Conservation (phyloP, 2,888 invertebrate species). For the Epinotia brunnichana region DNA sequence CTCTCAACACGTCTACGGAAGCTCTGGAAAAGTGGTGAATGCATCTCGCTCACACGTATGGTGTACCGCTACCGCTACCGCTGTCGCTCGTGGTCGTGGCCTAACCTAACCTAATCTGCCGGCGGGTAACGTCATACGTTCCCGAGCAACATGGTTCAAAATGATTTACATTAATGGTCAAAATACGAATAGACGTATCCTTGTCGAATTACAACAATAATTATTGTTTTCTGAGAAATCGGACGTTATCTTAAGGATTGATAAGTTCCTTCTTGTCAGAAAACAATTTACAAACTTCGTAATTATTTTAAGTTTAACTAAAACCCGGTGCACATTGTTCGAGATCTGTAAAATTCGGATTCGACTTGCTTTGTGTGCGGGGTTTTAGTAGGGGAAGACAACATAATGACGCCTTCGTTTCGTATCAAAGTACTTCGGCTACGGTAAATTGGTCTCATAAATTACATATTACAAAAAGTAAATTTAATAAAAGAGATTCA, state of each 20-base stretch:
- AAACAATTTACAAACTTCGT: not conserved
- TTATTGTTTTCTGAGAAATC: not conserved
- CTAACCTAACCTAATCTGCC: too few relatives aligned
- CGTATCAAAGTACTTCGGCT: slow-evolving; percentile 44
- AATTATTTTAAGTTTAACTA: not conserved
- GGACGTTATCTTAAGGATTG: not conserved
- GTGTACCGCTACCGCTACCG: too few relatives aligned
- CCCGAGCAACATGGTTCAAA: slow-evolving; percentile 21
- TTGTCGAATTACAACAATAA: slow-evolving; percentile 15
- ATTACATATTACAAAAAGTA: slow-evolving; percentile 11
- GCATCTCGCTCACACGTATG: too few relatives aligned
- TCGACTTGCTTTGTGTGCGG: not conserved
- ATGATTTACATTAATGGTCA: slow-evolving; percentile 5
- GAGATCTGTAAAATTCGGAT: not conserved
- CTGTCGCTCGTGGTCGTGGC: too few relatives aligned
- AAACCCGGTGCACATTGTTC: slow-evolving; percentile 11
- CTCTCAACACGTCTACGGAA: too few relatives aligned
- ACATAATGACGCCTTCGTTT: slow-evolving; percentile 44
- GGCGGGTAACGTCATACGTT: slow-evolving; percentile 34
- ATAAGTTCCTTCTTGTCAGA: not conserved
- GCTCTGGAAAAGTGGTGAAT: too few relatives aligned
- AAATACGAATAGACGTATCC: slow-evolving; percentile 22
- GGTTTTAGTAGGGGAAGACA: slow-evolving; percentile 54
- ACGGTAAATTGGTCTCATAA: slow-evolving; percentile 59
- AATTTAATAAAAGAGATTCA: slow-evolving; percentile 7